Conservation (phyloP, 2,888 invertebrate genomes). For the Altica lythri region DNA sequence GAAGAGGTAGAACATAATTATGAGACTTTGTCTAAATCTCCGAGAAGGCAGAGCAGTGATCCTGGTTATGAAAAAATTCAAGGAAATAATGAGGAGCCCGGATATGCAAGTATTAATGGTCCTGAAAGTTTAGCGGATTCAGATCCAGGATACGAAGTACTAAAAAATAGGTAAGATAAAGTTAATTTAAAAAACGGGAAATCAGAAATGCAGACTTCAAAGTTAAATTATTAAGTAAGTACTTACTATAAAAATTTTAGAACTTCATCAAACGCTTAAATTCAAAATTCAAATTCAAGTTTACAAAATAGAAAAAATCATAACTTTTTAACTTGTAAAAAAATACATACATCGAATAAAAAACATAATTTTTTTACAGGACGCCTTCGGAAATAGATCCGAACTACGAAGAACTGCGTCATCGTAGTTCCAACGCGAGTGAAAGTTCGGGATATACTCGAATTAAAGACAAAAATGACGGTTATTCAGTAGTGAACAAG, state of each 20-base stretch:
- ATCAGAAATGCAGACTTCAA: no score
- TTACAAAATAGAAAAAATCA: background rate
- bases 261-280: no score
- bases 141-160: slow-evolving; percentile 77
- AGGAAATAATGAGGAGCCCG: slow-evolving; percentile 46
- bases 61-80: slow-evolving; percentile 52
- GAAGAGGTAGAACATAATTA: slow-evolving; percentile 61
- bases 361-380: slow-evolving; percentile 13
- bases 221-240: no score
- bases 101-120: slow-evolving; percentile 59
- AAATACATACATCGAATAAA: background rate
- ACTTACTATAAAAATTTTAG: no score
- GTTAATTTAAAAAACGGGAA: no score
- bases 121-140: slow-evolving; percentile 64
- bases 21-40: slow-evolving; percentile 63
- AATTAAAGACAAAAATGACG: slow-evolving; percentile 49
- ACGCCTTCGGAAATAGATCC: slow-evolving; percentile 66
- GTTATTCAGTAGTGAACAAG: slow-evolving; percentile 64
- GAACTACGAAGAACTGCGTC: slow-evolving; percentile 77
- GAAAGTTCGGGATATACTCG: slow-evolving; percentile 51
- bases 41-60: slow-evolving; percentile 42
- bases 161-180: slow-evolving; percentile 56
- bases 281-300: no score
- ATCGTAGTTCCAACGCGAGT: slow-evolving; percentile 55
- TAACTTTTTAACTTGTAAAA: no score